Conservation (phyloP, 2,113 vertebrate genomes). For the Coptodon bakossiorum region DNA sequence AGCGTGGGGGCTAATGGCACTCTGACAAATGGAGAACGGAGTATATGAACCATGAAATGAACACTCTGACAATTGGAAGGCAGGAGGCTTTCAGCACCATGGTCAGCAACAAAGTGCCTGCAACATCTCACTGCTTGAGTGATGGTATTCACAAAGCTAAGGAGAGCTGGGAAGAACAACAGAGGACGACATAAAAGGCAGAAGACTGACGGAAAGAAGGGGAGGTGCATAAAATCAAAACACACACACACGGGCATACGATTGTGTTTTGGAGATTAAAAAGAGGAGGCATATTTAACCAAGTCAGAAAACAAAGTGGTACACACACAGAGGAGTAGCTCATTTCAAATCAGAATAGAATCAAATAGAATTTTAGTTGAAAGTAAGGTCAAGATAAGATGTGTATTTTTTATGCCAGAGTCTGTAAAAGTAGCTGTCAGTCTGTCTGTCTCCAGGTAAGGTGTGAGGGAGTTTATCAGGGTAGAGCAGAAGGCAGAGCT, state of each 20-base stretch:
- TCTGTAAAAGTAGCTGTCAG: conserved; percentile 53
- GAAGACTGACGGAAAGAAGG: neutral
- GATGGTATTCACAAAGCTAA: conserved; percentile 71
- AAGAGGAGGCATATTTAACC: neutral
- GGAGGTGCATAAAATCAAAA: conserved; percentile 7
- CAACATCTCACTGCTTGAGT: conserved; percentile 75
- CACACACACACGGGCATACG: neutral
- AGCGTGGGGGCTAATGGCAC: conserved; percentile 71
- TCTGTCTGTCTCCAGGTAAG: conserved; percentile 54
- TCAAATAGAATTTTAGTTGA: neutral
- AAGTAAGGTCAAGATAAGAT: conserved; percentile 30
- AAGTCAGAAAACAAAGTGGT: neutral
- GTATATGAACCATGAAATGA: conserved; percentile 83
- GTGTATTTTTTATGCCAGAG: conserved; percentile 8
- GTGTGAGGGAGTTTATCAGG: conserved; percentile 61
- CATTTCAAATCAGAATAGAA: neutral
- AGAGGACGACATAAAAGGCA: conserved; percentile 23
- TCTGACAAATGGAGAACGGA: conserved; percentile 78
- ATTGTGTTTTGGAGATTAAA: neutral
- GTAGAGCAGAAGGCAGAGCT: conserved; percentile 60
- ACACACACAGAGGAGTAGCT: neutral
- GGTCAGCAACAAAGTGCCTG: conserved; percentile 80
- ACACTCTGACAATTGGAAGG: conserved; percentile 77
- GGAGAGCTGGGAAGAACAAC: conserved; percentile 48
- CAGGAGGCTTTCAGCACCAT: conserved; percentile 74